Conservation (phyloP, 2,888 invertebrate species). For the Andrena marginata region DNA sequence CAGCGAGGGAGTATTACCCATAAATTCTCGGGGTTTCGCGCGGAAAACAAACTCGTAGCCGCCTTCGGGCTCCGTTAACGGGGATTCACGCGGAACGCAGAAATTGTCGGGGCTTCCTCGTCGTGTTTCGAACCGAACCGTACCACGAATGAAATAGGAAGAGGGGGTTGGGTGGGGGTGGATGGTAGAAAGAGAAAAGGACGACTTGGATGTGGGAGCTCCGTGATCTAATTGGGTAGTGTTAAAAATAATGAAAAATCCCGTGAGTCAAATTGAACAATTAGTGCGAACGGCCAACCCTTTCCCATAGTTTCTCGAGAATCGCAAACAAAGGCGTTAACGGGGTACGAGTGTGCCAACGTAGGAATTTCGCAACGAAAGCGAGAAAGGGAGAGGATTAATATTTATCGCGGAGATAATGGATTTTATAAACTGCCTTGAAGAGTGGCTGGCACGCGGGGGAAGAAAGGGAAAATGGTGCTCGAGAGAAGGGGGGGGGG, state of each 20-base stretch:
- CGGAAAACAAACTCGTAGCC: slow-evolving; percentile 34
- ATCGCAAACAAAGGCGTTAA: slow-evolving; percentile 72
- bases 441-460: slow-evolving; percentile 12
- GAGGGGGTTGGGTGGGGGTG: neutral
- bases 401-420: slow-evolving; percentile 73
- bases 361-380: slow-evolving; percentile 70
- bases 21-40: slow-evolving; percentile 36
- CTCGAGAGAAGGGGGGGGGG: neutral
- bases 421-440: slow-evolving; percentile 72
- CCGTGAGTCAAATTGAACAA: slow-evolving; percentile 38
- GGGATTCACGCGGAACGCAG: slow-evolving; percentile 24
- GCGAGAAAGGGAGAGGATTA: slow-evolving; percentile 64
- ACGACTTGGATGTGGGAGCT: neutral
- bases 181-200: neutral
- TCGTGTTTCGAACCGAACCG: slow-evolving; percentile 2
- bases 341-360: slow-evolving; percentile 48
- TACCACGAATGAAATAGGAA: too few species aligned
- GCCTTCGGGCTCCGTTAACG: slow-evolving; percentile 9
- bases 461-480: slow-evolving; percentile 19
- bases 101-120: slow-evolving; percentile 7
- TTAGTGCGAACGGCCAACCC: slow-evolving; percentile 20
- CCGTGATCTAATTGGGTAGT: slow-evolving; percentile 13
- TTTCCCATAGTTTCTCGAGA: slow-evolving; percentile 49
- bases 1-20: slow-evolving; percentile 32
- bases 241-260: slow-evolving; percentile 59